Conservation (phyloP, 1,140 invertebrate genomes). For the Lerema accius region DNA sequence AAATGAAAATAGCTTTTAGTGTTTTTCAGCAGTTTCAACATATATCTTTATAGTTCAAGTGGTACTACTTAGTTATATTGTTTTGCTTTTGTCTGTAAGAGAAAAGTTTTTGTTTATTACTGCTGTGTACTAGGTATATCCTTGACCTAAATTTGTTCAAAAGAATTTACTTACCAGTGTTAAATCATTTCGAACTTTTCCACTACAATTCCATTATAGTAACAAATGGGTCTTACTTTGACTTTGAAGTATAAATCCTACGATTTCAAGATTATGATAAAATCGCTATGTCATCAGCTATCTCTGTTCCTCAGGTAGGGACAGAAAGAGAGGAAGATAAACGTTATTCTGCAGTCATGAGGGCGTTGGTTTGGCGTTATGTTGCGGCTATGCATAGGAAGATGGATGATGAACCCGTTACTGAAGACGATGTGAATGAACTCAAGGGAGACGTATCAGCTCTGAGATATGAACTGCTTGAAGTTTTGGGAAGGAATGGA, state of each 20-base stretch:
- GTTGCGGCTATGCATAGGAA: constrained; percentile 90
- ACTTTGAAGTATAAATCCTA: too few relatives aligned
- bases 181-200: too few relatives aligned
- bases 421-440: constrained; percentile 96
- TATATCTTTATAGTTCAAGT: too few relatives aligned
- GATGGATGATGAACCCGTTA: constrained; percentile 89
- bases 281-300: background rate
- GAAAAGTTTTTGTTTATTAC: constrained; percentile 18
- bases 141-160: too few relatives aligned
- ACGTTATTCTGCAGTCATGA: constrained; percentile 90
- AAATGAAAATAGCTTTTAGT: too few relatives aligned
- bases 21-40: background rate
- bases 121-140: too few relatives aligned
- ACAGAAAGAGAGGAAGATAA: constrained; percentile 86
- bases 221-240: too few relatives aligned
- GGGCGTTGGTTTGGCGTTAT: constrained; percentile 92
- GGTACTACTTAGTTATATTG: background rate
- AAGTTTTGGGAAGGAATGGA: constrained; percentile 91
- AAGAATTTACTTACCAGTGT: too few relatives aligned
- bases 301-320: constrained; percentile 54
- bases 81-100: constrained; percentile 10
- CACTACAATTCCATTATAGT: too few relatives aligned
- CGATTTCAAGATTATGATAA: background rate
- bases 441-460: constrained; percentile 94
- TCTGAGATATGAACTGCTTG: constrained; percentile 92